Conservation (phyloP, 1,140 invertebrate genomes). For the Bombyx mandarina region DNA sequence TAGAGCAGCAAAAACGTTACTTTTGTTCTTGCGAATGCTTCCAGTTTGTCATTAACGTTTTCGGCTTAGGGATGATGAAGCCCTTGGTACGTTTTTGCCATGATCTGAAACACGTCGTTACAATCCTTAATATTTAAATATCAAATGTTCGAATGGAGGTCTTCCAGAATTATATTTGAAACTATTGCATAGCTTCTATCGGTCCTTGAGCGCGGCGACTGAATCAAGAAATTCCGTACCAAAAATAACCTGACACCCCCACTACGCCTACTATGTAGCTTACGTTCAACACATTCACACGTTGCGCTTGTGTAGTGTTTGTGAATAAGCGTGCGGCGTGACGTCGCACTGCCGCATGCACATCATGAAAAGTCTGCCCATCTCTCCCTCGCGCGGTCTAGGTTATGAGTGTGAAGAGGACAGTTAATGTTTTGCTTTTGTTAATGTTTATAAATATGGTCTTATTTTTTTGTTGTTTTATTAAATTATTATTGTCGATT, state of each 20-base stretch:
- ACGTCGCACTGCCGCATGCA: no score
- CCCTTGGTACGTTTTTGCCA: not conserved
- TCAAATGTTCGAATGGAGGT: not conserved
- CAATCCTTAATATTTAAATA: not conserved
- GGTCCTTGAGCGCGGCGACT: no score
- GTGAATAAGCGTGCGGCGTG: no score
- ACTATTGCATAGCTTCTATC: no score
- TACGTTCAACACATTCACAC: no score
- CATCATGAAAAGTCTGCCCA: no score
- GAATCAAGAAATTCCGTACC: no score
- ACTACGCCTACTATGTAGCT: no score
- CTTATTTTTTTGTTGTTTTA: not conserved
- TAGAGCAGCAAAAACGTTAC: slow-evolving; percentile 44
- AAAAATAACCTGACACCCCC: no score
- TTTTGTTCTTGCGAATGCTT: slow-evolving; percentile 32
- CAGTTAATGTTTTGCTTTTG: not conserved
- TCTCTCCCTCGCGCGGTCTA: no score
- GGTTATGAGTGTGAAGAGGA: no score
- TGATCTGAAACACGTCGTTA: not conserved
- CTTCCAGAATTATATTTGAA: not conserved
- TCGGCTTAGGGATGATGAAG: slow-evolving; percentile 19
- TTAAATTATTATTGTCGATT: not conserved
- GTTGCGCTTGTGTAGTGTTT: no score
- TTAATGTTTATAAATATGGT: not conserved
- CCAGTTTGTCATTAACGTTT: slow-evolving; percentile 41